Percentiles rank a stretch among this genome's conserved stretches.
These are phyloP conservation scores for Oxyruncus cristatus DNA, from an alignment of 2,113 vertebrate species.

Conservation along the genomic window DNA sequence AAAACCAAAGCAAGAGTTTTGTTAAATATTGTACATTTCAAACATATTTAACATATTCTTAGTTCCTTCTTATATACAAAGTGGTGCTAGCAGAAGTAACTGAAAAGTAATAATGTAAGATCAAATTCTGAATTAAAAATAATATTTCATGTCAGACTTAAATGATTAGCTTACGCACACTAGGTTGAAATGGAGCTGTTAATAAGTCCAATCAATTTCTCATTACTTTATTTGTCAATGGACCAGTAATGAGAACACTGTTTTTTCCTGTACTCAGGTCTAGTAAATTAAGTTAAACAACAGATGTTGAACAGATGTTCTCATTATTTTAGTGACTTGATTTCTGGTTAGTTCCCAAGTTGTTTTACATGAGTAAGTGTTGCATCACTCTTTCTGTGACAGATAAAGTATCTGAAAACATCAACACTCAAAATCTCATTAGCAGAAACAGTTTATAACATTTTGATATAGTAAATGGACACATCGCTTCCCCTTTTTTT, in stretches of 20 bases:
- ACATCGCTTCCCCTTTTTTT: neutral
- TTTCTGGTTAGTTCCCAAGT: constrained; percentile 29
- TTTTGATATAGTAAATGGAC: neutral
- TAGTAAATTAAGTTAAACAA: constrained; percentile 28
- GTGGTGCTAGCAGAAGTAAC: neutral
- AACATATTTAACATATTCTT: neutral
- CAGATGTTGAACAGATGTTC: constrained; percentile 42
- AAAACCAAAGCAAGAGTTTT: neutral
- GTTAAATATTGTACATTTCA: neutral
- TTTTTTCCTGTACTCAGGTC: neutral
- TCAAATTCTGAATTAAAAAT: neutral
- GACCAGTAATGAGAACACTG: neutral
- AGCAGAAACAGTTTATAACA: neutral
- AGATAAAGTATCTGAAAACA: constrained; percentile 9
- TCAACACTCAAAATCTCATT: constrained; percentile 14
- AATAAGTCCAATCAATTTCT: constrained; percentile 20
- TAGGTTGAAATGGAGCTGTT: neutral
- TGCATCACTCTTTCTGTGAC: neutral
- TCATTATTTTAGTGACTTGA: constrained; percentile 34
- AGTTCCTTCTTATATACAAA: neutral
- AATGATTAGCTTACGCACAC: neutral
- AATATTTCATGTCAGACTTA: neutral
- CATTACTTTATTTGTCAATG: constrained; percentile 4
- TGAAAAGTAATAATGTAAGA: neutral
- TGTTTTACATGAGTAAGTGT: constrained; percentile 20